Conservation (phyloP, 2,113 vertebrate species). For the Donacobius atricapilla region DNA sequence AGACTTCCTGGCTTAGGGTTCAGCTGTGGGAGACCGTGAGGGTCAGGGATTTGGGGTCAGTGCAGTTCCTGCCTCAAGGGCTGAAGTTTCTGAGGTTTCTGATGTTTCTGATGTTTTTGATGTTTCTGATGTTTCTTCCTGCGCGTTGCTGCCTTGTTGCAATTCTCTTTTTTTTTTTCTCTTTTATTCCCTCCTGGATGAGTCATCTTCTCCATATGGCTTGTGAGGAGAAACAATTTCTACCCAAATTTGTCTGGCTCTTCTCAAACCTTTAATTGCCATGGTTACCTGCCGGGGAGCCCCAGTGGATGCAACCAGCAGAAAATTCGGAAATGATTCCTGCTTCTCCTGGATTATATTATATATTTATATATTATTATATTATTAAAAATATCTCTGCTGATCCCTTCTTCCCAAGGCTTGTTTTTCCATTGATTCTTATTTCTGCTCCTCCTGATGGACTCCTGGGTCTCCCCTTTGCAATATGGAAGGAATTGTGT, state of each 20-base stretch:
- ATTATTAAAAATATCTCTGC: background rate
- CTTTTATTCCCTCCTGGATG: background rate
- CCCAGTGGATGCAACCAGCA: background rate
- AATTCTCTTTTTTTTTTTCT: background rate
- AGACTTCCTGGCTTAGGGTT: background rate
- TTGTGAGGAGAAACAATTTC: background rate
- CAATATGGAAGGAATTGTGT: background rate
- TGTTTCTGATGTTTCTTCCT: background rate
- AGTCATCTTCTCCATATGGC: background rate
- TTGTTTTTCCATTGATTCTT: background rate
- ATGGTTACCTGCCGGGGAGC: constrained; percentile 27
- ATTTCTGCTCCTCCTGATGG: background rate
- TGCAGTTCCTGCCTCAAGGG: background rate
- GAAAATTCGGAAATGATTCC: background rate
- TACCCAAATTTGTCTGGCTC: background rate
- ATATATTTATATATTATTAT: too few relatives aligned
- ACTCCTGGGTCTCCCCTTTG: background rate
- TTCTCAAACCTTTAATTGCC: constrained; percentile 16
- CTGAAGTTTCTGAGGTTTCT: background rate
- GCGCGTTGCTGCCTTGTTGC: background rate
- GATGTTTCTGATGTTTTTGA: background rate
- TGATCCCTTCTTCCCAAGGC: background rate
- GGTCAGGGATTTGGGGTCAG: background rate
- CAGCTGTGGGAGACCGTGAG: fast-evolving
- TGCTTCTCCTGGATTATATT: background rate